Evolutionary conservation across 1,140 invertebrate genomes (phyloP).

Genomic region (Onthophagus taurus): DNA sequence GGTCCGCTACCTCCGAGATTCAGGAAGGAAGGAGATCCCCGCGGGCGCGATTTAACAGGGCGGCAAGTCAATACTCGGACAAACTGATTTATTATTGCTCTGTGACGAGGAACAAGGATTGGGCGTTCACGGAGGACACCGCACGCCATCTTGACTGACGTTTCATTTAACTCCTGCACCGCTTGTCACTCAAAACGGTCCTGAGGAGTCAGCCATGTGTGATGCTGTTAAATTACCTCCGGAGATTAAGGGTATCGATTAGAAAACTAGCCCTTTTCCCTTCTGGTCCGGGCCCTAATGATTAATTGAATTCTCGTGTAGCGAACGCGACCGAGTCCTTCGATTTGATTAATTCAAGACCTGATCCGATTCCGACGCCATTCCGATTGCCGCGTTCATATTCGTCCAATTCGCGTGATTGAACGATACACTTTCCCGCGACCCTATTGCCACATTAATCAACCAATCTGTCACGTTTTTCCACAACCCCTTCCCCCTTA

Average conservation of each 20-base stretch:
- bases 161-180: slow-evolving; percentile 37
- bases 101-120: slow-evolving; percentile 34
- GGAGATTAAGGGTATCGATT: slow-evolving; percentile 18
- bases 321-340: slow-evolving; percentile 22
- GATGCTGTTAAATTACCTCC: slow-evolving; percentile 31
- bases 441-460: slow-evolving; percentile 6
- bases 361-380: slow-evolving; percentile 22
- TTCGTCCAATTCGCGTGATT: slow-evolving; percentile 18
- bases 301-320: slow-evolving; percentile 29
- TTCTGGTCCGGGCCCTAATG: slow-evolving; percentile 20
- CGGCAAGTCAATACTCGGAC: slow-evolving; percentile 17
- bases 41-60: too few species aligned
- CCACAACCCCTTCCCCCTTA: too few species aligned
- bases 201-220: slow-evolving; percentile 27
- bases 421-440: slow-evolving; percentile 3
- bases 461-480: too few species aligned
- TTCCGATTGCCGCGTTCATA: slow-evolving; percentile 22
- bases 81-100: slow-evolving; percentile 35
- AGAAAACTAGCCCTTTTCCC: slow-evolving; percentile 25
- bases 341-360: slow-evolving; percentile 27
- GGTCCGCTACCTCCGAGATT: neutral
- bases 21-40: slow-evolving; percentile 5
- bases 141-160: slow-evolving; percentile 35
- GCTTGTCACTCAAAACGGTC: slow-evolving; percentile 32
- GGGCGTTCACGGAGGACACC: slow-evolving; percentile 29